Evolutionary conservation across 2,888 invertebrate genomes (phyloP), one percentile per base, ranked within the genome.

Genomic region (Ophion obscuratus): DNA sequence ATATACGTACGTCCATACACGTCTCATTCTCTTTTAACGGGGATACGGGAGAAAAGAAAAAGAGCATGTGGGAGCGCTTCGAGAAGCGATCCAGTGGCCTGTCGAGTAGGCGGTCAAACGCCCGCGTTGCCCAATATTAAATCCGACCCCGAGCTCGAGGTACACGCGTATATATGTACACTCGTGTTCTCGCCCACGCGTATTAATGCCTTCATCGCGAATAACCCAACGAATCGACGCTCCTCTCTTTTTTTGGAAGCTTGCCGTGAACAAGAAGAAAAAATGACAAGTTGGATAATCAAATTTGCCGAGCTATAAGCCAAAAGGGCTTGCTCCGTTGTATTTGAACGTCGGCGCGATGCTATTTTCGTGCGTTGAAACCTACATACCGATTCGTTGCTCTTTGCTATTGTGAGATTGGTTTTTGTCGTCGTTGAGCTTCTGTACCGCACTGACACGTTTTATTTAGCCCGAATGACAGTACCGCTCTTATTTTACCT

Each of bases 351-450:
- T 93, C 92, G 91, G 91, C 59, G 64, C n/a, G 88, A 89, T 88
- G 92, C 93, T 94, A 93, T 93, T 94, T 93, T 92, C 89, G 88
- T 91, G 90, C 88, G 88, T 87, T 89, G 92, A 90, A 93, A 92
- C 93, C 93, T 93, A 94, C 92, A 93, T 93, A 93, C 92, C 91
- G 87, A 90, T 87, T 88, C 89, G 81, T 70, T 86, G 79, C 83
- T 87, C 83, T 86, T 88, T 87, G 75, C 70, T 81, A 74, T 77
- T 73, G 77, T 64, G 62, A 68, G 71, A 80, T 76, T 67, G 83
- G 74, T 83, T 78, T 78, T 78, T 68, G 17, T 78, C 62, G 17
- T 59, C 44, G n/a, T 70, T 20, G 36, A 44, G 77, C 53, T 66
- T 61, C 61, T 47, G 76, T n/a, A n/a, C 27, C 67, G 82, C 82